A percentile compares a stretch with the other conserved stretches of the same genome.
Conservation (phyloP, 2,113 vertebrate genomes). For the Rallus limicola region DNA sequence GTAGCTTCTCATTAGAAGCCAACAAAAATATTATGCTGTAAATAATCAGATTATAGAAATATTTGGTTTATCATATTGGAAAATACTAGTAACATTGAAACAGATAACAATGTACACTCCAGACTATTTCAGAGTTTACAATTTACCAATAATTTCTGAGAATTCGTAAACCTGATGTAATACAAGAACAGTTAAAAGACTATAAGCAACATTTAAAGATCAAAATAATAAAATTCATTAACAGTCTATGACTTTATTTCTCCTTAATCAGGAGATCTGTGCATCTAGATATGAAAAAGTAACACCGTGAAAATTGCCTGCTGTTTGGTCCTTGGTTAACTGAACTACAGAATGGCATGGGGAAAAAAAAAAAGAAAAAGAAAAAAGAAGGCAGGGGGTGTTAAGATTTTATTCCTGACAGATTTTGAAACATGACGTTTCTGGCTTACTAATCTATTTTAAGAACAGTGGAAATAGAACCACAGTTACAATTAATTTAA, state of each 20-base stretch:
- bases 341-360: background rate
- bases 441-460: background rate
- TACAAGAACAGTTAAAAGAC: background rate
- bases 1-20: background rate
- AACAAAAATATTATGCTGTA: background rate
- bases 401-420: background rate
- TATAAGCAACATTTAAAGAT: background rate
- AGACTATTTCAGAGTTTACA: background rate
- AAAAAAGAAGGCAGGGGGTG: accelerated
- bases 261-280: background rate
- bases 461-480: background rate
- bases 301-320: background rate
- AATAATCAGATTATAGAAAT: background rate
- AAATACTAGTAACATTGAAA: background rate
- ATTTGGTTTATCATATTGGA: background rate
- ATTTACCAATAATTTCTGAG: background rate
- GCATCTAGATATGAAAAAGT: background rate
- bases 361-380: no score
- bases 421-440: background rate
- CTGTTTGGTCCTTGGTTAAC: background rate
- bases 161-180: background rate
- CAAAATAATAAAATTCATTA: background rate
- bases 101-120: background rate
- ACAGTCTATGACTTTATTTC: background rate
- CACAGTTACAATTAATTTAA: background rate